Evolutionary conservation across 2,797 vertebrate species (phyloP), one percentile per base, ranked within the genome.

Genomic region (Galaxias olidus): DNA sequence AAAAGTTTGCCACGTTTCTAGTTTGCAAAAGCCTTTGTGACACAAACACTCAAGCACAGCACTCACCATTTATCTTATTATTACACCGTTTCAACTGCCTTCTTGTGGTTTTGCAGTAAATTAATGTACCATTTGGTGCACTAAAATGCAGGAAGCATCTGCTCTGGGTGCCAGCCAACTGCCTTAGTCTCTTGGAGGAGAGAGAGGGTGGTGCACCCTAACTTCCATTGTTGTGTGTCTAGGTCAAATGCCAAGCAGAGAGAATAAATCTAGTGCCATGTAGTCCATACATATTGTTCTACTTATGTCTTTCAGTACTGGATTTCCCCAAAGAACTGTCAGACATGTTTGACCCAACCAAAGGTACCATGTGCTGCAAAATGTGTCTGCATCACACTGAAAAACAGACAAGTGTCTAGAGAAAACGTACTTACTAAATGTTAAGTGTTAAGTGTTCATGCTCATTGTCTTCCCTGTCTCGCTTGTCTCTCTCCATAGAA

Each of bases 311-410:
- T 91, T 46, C 88, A 98, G 96, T 91, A 74, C 77, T 84, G 86
- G 90, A 94, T 79, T 91, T 96, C 74, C 94, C 94, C 74, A 94
- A 92, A 91, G 93, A 96, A 70, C 86, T 94, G 63, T 92, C 91
- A 30, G 93, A 95, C 69, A 93, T 95, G 74, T 91, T 95, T 61
- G 93, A 95, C 79, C 92, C 93, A 58, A 90, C 90, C 3, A 94
- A 93, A 96, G 94, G 96, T 97, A 91, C 13, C 6, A 44, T 0
- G 18, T n/a, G 18, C 5, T 54, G 50, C 19, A 19, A 5, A 15
- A 41, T 17, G 10, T 30, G 12, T 54, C 8, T 30, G 10, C 2
- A 4, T 41, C 30, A 30, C 30, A 6, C 30, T 30, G 30, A 6
- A 30, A 53, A 53, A 53, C 17, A 53, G n/a, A n/a, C n/a, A 19